Evolutionary conservation across 2,113 vertebrate genomes (phyloP), one percentile per base, ranked within the genome.

Genomic region (Takifugu flavidus): DNA sequence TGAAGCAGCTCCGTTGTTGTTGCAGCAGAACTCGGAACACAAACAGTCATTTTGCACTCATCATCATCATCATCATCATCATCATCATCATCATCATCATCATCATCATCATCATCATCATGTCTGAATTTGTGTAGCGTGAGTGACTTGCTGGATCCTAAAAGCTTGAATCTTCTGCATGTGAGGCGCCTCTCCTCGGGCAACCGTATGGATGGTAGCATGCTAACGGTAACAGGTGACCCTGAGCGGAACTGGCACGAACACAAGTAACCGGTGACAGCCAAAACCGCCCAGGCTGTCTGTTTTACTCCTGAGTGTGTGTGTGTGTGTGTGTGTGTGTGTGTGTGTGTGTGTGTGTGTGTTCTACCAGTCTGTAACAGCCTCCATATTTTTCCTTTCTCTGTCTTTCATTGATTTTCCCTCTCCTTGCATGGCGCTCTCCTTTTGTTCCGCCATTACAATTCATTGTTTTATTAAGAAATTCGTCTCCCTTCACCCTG

Each of bases 201-300:
- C 34, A 10, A 39, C 34, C 7, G 34, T 11, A 39, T 10, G 2
- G 42, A 42, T 27, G 44, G 2, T 14, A 20, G 61, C 25, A 25
- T 62, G 73, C 59, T 69, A 52, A 47, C 44, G 45, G 27, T 8
- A 46, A 47, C 55, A 14, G 62, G 58, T 60, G 59, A 43, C 28
- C 50, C 63, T 20, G 65, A 76, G 49, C 39, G 65, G 59, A 56
- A 25, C 72, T 25, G 62, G 67, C 61, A 43, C 14, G 42, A 62
- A 70, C 72, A 50, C 68, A 73, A 73, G 77, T 55, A 76, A 75
- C 59, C 52, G 73, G 46, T 27, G 74, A 75, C 70, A 55, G 65
- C 0, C 59, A 60, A 77, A 80, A 71, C 82, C 78, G 74, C 77
- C 74, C 76, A 80, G 53, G 69, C 70, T 65, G 69, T 72, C 80